Percentiles rank a stretch among this genome's conserved stretches.
Conservation (phyloP, 2,113 vertebrate genomes). For the Herpailurus yagouaroundi region DNA sequence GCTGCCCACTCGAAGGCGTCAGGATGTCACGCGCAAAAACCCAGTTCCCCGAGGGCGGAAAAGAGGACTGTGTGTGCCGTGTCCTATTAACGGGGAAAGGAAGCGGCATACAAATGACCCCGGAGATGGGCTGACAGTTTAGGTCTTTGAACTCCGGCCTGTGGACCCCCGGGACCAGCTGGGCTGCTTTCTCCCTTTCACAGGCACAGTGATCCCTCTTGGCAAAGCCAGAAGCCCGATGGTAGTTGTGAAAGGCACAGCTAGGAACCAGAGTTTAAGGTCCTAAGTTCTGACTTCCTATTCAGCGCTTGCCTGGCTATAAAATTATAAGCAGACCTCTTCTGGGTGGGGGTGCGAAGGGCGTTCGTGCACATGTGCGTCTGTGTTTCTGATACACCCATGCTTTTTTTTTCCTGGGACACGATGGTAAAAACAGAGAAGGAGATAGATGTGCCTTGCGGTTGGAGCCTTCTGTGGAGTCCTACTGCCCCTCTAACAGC, state of each 20-base stretch:
- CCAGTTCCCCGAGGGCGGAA: background rate
- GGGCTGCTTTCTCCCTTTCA: background rate
- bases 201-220: background rate
- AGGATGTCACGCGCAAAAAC: background rate
- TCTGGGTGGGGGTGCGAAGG: fast-evolving
- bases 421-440: background rate
- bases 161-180: fast-evolving
- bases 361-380: too few species aligned
- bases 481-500: background rate
- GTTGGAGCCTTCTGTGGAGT: background rate
- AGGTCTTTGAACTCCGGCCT: background rate
- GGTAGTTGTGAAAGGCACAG: background rate
- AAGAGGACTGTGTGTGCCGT: background rate
- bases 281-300: background rate
- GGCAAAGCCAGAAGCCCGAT: background rate
- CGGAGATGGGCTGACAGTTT: background rate
- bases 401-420: background rate
- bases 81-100: background rate
- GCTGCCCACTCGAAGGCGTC: fast-evolving
- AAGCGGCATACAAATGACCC: background rate
- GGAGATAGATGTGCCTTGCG: fast-evolving
- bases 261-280: background rate
- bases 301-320: fast-evolving
- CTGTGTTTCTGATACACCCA: fast-evolving
- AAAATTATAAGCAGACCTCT: background rate